These are phyloP conservation scores for Apocheima hispidaria DNA, from an alignment of 2,888 invertebrate species.

Conservation along the genomic window DNA sequence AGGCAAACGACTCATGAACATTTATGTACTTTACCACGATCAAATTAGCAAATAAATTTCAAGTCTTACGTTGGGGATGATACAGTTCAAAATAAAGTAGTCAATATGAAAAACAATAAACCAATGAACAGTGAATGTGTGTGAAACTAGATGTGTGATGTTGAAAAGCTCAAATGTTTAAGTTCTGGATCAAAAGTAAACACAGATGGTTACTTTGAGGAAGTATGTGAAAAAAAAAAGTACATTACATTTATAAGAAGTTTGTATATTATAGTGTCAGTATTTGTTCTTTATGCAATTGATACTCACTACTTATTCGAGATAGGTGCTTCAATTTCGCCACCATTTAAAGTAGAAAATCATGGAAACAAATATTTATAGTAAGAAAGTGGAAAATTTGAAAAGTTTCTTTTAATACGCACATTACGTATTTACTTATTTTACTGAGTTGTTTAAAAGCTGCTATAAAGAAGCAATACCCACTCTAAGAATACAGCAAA, in stretches of 20 bases:
- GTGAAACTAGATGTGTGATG: slow-evolving; percentile 25
- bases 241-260: not conserved
- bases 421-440: no score
- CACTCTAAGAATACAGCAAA: not conserved
- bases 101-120: not conserved
- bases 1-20: slow-evolving; percentile 10
- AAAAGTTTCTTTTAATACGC: no score
- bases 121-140: slow-evolving; percentile 27
- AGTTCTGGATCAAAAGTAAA: slow-evolving; percentile 29
- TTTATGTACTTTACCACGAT: slow-evolving; percentile 16
- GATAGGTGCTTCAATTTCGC: not conserved
- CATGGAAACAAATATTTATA: no score
- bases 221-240: slow-evolving; percentile 7
- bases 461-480: not conserved
- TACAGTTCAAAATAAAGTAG: slow-evolving; percentile 16
- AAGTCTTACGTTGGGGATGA: not conserved
- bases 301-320: not conserved
- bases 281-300: not conserved
- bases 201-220: slow-evolving; percentile 22
- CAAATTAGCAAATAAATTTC: slow-evolving; percentile 14
- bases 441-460: no score
- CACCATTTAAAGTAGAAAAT: no score
- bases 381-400: no score
- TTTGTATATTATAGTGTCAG: not conserved
- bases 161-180: slow-evolving; percentile 30